Evolutionary conservation across 2,797 vertebrate species (phyloP), one percentile per base, ranked within the genome.

Genomic region (Microctenopoma lineatum): DNA sequence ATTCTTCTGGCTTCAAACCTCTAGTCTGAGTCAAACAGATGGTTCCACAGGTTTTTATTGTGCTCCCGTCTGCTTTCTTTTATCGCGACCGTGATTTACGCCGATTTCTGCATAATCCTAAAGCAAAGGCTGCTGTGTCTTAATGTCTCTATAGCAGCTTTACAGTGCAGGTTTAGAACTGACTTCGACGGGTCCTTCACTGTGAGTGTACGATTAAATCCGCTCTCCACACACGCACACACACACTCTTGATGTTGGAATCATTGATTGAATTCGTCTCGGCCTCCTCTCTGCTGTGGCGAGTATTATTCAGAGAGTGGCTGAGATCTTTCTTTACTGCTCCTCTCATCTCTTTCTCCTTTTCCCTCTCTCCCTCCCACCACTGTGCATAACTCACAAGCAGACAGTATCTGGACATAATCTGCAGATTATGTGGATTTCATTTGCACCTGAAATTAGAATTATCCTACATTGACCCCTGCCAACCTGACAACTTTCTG

Each of bases 371-470:
- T 50, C 16, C 21, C 44, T 38, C 15, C 13, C 55, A 21, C 41
- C 47, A 0, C 48, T 18, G 0, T 58, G 15, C 56, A 50, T 29
- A 29, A 4, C 41, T 60, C 14, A 15, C 36, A 4, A 50, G 18
- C 18, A 44, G 34, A 44, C 3, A 1, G 4, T 7, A 58, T 70
- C 15, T 10, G 15, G 57, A 60, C n/a, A n/a, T n/a, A n/a, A n/a
- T n/a, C n/a, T 63, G 14, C 0, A 1, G 68, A 59, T 47, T 26
- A 66, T 63, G 50, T 70, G 66, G 52, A n/a, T 71, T 39, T 74
- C 11, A 73, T 64, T 54, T 63, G 51, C 58, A 75, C 58, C 73
- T 69, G 25, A 57, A 70, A 82, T 65, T 68, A 71, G 51, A 81
- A 85, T 66, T 44, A 58, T 16, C 60, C 48, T 38, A 0, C 1